Base-by-base conservation (phyloP, 2,888 invertebrate species). In the Ethmia dodecea region DNA sequence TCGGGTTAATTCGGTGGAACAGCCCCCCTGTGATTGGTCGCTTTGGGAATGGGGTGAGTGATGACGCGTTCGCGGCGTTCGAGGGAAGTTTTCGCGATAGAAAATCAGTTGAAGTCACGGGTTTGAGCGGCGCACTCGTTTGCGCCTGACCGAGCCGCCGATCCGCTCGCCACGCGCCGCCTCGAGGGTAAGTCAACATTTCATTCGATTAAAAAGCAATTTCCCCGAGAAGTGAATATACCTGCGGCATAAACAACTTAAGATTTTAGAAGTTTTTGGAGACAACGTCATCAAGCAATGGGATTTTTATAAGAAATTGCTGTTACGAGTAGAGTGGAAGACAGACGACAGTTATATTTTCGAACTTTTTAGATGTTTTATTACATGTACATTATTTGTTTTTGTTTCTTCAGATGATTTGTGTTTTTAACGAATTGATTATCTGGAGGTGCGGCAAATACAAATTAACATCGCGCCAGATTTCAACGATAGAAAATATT, bases 201-300 rank as follows among this genome's bases (percentile, higher is more conserved):
- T 80, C 60, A 84, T 83, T 81, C 65, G 73, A 83, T 86, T 84
- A 83, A 80, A 81, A 84, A 81, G 78, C 81, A 84, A 84, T 84
- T 76, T 81, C 70, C 72, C 55, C 60, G 49, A 66, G 62, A 65
- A 70, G 60, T 70, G 26, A 36, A 35, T 35, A 26, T 32, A 39
- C 39, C 28, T 32, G 15, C 31, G 12, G 10, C 1, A 27, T 38
- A 31, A 34, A 34, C 24, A 26, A 33, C 28, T 38, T 38, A 28
- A 12, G 28, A 38, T 38, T 38, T 31, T 31, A 27, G 31, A 27
- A 34, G 27, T 34, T 31, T 20, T 10, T 5, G 13, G 20, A 5
- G 6, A 12, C n/a, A n/a, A n/a, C n/a, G n/a, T n/a, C n/a, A n/a
- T n/a, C n/a, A n/a, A n/a, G n/a, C n/a, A n/a, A n/a, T n/a, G n/a